Evolutionary conservation across 2,888 invertebrate species (phyloP).

Genomic region (Cheiracanthium punctorium): DNA sequence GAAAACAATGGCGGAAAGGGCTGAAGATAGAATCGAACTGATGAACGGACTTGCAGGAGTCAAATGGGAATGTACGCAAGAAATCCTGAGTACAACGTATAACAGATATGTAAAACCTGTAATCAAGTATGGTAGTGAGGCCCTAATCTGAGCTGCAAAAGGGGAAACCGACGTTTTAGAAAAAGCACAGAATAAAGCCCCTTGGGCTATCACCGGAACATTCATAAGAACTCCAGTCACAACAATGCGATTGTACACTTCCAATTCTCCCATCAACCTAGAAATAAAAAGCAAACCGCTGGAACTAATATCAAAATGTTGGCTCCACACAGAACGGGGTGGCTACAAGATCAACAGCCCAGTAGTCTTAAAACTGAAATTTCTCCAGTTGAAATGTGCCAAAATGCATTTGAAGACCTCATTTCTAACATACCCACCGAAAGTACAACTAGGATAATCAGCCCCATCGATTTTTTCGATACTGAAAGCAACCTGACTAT

Average conservation of each 20-base stretch:
- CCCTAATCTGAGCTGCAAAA: not conserved
- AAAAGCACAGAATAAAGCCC: conserved; percentile 16
- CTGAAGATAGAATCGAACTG: not conserved
- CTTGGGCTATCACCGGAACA: not conserved
- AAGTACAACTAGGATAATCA: too few species aligned
- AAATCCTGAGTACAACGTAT: not conserved
- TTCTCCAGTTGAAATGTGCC: too few species aligned
- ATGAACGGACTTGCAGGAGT: not conserved
- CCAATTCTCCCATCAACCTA: not conserved
- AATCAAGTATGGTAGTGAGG: conserved; percentile 15
- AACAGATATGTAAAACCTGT: conserved; percentile 20
- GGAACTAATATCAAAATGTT: too few species aligned
- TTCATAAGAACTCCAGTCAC: not conserved
- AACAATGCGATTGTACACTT: conserved; percentile 24
- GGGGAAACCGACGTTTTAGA: not conserved
- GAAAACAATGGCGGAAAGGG: not conserved
- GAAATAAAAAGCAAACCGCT: not conserved
- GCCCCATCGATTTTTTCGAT: too few species aligned
- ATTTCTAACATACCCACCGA: too few species aligned
- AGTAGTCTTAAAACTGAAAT: too few species aligned
- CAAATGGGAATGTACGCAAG: conserved; percentile 16
- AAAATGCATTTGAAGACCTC: too few species aligned
- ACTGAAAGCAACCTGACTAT: too few species aligned
- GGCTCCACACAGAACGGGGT: too few species aligned
- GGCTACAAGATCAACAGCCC: too few species aligned